phyloP scores from a whole-genome alignment of 2,113 vertebrate species.

The Erinaceus europaeus region DNA sequence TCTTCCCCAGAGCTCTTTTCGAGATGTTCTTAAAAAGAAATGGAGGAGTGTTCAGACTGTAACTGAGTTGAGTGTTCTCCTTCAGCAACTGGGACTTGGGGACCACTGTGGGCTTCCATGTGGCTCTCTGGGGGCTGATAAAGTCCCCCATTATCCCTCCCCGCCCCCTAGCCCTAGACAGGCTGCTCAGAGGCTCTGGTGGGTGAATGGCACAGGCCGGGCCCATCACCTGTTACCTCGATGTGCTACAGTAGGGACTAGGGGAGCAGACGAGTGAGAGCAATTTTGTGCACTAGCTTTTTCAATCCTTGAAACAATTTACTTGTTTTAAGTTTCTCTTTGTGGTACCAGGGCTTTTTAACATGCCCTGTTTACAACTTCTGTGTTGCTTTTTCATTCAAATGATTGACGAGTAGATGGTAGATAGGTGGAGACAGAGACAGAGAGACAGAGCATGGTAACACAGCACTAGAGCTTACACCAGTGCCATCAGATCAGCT shows the following conservation, averaged over 20 bases:
- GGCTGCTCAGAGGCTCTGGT: background rate
- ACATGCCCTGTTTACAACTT: no score
- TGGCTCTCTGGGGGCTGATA: background rate
- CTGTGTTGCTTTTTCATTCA: no score
- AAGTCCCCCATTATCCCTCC: background rate
- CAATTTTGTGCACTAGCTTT: background rate
- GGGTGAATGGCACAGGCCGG: background rate
- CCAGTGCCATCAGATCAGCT: no score
- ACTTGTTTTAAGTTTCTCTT: no score
- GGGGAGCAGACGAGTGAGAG: background rate
- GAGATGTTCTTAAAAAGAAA: constrained; percentile 88
- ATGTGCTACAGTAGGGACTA: background rate
- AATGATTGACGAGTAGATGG: no score
- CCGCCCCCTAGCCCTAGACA: background rate
- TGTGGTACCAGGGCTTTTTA: no score
- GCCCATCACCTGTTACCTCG: background rate
- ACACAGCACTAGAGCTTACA: no score
- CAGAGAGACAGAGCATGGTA: no score
- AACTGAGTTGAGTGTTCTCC: background rate
- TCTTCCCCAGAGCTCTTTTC: constrained; percentile 91
- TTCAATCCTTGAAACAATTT: background rate
- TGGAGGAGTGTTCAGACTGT: background rate
- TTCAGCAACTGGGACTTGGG: background rate
- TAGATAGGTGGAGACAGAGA: no score
- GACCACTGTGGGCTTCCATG: background rate